Percentiles rank a stretch among this genome's conserved stretches.
These are phyloP conservation scores for Melanostigma gelatinosum DNA, from an alignment of 2,113 vertebrate species.

Conservation along the genomic window DNA sequence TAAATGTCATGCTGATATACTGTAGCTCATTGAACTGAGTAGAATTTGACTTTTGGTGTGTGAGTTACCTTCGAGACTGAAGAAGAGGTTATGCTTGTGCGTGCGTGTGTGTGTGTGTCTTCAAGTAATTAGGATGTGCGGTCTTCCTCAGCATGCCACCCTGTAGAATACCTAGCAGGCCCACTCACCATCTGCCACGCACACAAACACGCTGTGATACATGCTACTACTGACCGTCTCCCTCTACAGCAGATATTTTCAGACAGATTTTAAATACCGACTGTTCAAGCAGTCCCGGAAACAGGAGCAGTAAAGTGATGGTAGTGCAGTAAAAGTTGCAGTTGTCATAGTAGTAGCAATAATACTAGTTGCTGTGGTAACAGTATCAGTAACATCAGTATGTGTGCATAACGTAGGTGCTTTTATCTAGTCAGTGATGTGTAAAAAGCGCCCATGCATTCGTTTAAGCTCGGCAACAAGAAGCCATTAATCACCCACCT, in stretches of 20 bases:
- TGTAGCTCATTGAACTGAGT: not conserved
- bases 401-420: not conserved
- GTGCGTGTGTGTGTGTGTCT: slow-evolving; percentile 13
- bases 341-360: not conserved
- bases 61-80: not conserved
- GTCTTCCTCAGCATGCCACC: slow-evolving; percentile 49
- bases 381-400: not conserved
- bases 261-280: slow-evolving; percentile 1
- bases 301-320: not conserved
- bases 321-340: not conserved
- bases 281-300: not conserved
- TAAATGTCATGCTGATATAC: not conserved
- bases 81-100: not conserved
- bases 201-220: slow-evolving; percentile 16
- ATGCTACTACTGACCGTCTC: not conserved
- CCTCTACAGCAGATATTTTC: not conserved
- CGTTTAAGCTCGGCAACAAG: slow-evolving; percentile 18
- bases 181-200: slow-evolving; percentile 68
- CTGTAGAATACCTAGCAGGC: slow-evolving; percentile 62
- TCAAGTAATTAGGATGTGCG: slow-evolving; percentile 63
- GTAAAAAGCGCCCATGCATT: slow-evolving; percentile 19
- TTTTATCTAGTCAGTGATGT: slow-evolving; percentile 25
- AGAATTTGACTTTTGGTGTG: not conserved
- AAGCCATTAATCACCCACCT: slow-evolving; percentile 50
- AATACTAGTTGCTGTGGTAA: not conserved